These are phyloP conservation scores for Venustoraphidia nigricollis DNA, from an alignment of 2,888 invertebrate genomes.

Conservation along the genomic window DNA sequence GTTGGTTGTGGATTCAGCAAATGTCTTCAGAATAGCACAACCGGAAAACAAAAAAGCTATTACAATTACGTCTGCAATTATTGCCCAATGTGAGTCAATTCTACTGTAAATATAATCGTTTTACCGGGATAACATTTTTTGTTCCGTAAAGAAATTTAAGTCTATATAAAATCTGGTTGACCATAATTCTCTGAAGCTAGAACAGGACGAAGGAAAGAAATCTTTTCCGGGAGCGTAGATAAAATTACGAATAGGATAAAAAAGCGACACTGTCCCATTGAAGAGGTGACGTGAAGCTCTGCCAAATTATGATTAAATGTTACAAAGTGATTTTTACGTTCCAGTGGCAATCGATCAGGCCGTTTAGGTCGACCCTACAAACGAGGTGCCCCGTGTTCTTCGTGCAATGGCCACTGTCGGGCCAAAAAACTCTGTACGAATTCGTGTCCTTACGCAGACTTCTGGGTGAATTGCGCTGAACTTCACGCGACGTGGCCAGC, in stretches of 20 bases:
- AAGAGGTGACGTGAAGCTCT: no score
- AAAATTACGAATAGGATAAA: no score
- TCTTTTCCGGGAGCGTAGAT: no score
- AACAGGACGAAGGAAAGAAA: no score
- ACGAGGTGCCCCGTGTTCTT: constrained; percentile 44
- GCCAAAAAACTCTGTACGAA: constrained; percentile 56
- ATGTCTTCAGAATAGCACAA: constrained; percentile 34
- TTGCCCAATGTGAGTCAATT: constrained; percentile 56
- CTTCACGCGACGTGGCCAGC: constrained; percentile 38
- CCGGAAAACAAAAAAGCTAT: constrained; percentile 37
- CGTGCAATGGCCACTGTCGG: constrained; percentile 47
- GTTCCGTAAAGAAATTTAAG: no score
- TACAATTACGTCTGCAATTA: constrained; percentile 76
- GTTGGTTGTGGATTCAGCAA: constrained; percentile 61
- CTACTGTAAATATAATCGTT: no score
- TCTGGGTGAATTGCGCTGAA: constrained; percentile 57
- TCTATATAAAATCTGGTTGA: no score
- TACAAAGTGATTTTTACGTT: constrained; percentile 15
- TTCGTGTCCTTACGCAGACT: constrained; percentile 48
- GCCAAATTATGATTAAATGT: not conserved
- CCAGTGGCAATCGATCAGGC: constrained; percentile 51
- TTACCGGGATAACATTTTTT: no score
- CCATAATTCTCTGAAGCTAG: no score
- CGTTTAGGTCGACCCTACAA: constrained; percentile 51
- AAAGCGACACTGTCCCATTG: no score